Evolutionary conservation across 2,888 invertebrate species (phyloP).

Genomic region (Frankliniella intonsa): DNA sequence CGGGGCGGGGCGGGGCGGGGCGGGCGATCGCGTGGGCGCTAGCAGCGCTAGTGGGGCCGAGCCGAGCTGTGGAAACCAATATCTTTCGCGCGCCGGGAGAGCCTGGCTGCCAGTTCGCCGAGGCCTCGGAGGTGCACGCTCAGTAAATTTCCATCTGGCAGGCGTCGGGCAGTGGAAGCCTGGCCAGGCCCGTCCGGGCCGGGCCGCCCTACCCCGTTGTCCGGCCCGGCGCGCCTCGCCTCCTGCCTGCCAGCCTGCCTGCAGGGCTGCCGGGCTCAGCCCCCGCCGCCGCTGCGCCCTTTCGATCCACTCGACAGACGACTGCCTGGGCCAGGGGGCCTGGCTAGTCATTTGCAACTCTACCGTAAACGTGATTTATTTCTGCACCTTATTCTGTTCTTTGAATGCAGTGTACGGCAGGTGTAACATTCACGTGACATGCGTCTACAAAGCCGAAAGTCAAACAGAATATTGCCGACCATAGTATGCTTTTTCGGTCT

Average conservation of each 20-base stretch:
- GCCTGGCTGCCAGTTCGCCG: neutral
- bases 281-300: too few species aligned
- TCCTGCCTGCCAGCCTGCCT: neutral
- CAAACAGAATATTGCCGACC: too few species aligned
- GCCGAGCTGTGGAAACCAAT: neutral
- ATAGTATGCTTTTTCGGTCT: too few species aligned
- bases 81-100: neutral
- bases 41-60: neutral
- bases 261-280: neutral
- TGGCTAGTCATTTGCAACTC: too few species aligned
- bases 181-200: neutral
- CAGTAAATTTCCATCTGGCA: slow-evolving; percentile 26
- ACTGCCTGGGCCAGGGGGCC: too few species aligned
- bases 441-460: too few species aligned
- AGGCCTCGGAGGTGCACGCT: slow-evolving; percentile 10
- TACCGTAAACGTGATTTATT: too few species aligned
- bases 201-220: neutral
- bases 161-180: neutral
- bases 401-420: too few species aligned
- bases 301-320: too few species aligned
- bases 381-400: too few species aligned
- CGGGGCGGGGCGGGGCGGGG: neutral
- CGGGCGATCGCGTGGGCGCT: neutral
- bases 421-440: too few species aligned
- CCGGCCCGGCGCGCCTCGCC: neutral